A percentile compares a stretch with the other conserved stretches of the same genome.
Evolutionary conservation across 2,797 vertebrate genomes (phyloP).

Genomic region (Catamblyrhynchus diadema): DNA sequence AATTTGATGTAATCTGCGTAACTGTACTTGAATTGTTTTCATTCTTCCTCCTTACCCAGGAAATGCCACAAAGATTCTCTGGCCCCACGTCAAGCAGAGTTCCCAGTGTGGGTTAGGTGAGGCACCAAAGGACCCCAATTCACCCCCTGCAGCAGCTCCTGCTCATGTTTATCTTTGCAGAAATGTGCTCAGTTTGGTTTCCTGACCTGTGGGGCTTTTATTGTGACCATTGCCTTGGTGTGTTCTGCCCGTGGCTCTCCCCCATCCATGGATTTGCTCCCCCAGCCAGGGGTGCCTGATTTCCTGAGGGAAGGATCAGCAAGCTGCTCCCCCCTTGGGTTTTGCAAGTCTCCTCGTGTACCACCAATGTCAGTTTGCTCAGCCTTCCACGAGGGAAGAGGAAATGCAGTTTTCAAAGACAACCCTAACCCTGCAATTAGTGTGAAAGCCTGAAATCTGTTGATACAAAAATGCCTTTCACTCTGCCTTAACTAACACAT

Average conservation of each 20-base stretch:
- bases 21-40: neutral
- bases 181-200: neutral
- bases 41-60: neutral
- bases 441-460: neutral
- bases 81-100: neutral
- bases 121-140: neutral
- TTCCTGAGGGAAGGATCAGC: neutral
- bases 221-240: neutral
- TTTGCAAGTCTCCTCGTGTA: neutral
- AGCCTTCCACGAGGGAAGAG: neutral
- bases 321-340: neutral
- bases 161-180: neutral
- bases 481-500: neutral
- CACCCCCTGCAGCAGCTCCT: neutral
- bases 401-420: neutral
- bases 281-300: neutral
- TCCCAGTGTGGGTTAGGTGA: neutral
- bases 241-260: neutral
- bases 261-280: rapidly evolving
- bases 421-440: neutral
- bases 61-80: neutral
- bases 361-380: neutral
- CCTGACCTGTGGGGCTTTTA: neutral
- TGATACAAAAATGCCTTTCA: neutral
- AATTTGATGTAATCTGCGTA: neutral